Percentiles rank a stretch among this genome's conserved stretches.
These are phyloP conservation scores for Ctenosaura bakeri DNA, from an alignment of 2,797 vertebrate genomes.

Conservation along the genomic window DNA sequence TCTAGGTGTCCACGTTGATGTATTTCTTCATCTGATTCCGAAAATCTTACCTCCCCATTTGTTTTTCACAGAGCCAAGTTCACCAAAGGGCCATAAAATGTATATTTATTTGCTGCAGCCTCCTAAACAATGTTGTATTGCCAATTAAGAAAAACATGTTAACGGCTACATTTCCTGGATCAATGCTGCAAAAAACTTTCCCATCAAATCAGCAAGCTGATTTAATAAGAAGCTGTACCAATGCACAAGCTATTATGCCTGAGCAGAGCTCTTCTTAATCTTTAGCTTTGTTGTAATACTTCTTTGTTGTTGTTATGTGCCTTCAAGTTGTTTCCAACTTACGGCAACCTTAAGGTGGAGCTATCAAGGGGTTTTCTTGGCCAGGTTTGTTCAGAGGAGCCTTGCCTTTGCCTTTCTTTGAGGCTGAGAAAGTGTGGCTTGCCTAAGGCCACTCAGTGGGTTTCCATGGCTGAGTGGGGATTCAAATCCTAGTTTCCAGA, in stretches of 20 bases:
- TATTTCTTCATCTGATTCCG: neutral
- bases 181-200: neutral
- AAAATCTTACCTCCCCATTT: neutral
- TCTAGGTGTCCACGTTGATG: neutral
- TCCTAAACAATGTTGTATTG: constrained; percentile 12
- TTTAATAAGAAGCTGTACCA: constrained; percentile 18
- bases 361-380: too few species aligned
- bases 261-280: neutral
- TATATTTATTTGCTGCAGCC: constrained; percentile 7
- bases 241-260: neutral
- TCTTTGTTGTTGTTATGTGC: too few species aligned
- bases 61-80: neutral
- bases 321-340: too few species aligned
- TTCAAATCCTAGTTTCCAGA: too few species aligned
- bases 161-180: constrained; percentile 28
- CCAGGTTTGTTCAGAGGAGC: too few species aligned
- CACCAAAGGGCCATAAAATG: neutral
- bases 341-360: too few species aligned
- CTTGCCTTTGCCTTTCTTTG: too few species aligned
- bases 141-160: constrained; percentile 29
- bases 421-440: too few species aligned
- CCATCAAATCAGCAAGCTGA: too few species aligned
- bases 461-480: too few species aligned
- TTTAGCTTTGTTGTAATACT: neutral
- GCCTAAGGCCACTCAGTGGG: too few species aligned